These are phyloP conservation scores for Meriones psammophilus DNA, from an alignment of 2,797 vertebrate species.

Conservation along the genomic window DNA sequence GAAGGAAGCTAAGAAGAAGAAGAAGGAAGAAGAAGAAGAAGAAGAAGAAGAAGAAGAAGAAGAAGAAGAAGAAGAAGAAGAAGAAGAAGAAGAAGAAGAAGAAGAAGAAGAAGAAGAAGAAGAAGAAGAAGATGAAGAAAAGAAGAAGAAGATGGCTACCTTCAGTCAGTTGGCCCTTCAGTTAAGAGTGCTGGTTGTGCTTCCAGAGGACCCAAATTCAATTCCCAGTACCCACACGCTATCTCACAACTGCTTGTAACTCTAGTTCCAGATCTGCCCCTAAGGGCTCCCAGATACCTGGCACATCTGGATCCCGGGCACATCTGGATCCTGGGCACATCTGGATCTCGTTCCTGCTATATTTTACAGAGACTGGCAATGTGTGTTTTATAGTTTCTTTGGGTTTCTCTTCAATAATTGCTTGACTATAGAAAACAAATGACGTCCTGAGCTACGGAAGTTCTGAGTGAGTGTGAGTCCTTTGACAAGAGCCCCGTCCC, in stretches of 20 bases:
- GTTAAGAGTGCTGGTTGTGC: not conserved
- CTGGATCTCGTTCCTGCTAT: not conserved
- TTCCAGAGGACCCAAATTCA: not conserved
- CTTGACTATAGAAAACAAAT: not conserved
- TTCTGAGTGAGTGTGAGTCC: not conserved
- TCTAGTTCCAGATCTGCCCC: not conserved
- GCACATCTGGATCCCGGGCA: not conserved
- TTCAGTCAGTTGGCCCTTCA: too few species aligned
- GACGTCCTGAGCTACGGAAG: not conserved
- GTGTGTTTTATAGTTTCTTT: constrained; percentile 75
- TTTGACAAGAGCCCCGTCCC: too few species aligned
- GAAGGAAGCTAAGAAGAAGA: too few species aligned
- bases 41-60: not conserved
- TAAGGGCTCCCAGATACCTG: not conserved
- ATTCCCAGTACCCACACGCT: too few species aligned
- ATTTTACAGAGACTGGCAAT: constrained; percentile 73
- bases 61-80: not conserved
- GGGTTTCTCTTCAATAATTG: constrained; percentile 76
- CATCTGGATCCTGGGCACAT: not conserved
- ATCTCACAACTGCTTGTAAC: not conserved
- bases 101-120: not conserved
- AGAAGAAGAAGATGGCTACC: not conserved
- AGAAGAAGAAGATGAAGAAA: too few species aligned
- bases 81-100: not conserved
- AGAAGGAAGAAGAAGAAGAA: not conserved